A percentile compares a stretch with the other conserved stretches of the same genome.
Conservation (phyloP, 2,797 vertebrate species). For the Sciurus vulgaris region DNA sequence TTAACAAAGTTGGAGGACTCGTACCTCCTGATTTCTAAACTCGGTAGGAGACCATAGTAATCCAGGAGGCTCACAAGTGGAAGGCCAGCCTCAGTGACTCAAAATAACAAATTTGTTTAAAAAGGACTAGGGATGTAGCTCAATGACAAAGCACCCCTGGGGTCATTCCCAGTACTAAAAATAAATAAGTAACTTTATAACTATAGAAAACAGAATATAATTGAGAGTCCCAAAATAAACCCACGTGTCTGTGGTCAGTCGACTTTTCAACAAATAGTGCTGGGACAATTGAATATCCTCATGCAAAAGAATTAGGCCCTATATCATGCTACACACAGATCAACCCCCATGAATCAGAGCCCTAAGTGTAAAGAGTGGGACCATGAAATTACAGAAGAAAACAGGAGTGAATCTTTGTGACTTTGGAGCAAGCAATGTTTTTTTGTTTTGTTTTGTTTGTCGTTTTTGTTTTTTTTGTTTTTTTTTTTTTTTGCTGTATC, state of each 20-base stretch:
- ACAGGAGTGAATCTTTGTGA: neutral
- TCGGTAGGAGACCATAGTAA: neutral
- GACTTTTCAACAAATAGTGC: neutral
- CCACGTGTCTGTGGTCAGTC: fast-evolving
- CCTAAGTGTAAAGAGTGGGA: neutral
- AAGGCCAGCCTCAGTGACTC: too few species aligned
- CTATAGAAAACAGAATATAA: fast-evolving
- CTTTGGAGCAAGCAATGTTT: neutral
- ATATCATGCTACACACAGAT: neutral
- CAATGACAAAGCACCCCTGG: too few species aligned
- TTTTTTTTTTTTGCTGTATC: neutral
- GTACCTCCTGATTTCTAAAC: neutral
- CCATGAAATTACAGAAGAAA: neutral
- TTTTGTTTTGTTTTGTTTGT: too few species aligned
- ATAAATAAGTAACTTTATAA: too few species aligned
- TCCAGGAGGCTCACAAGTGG: too few species aligned
- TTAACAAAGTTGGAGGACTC: neutral
- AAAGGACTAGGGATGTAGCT: too few species aligned
- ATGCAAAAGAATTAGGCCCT: neutral
- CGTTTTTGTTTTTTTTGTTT: too few species aligned
- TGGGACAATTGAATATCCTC: neutral
- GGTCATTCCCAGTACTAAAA: too few species aligned
- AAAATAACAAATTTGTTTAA: too few species aligned
- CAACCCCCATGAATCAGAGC: neutral
- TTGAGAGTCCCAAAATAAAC: neutral